Percentiles rank a stretch among this genome's conserved stretches.
phyloP scores from a whole-genome alignment of 2,797 vertebrate species.

The Craterocephalus amniculus region DNA sequence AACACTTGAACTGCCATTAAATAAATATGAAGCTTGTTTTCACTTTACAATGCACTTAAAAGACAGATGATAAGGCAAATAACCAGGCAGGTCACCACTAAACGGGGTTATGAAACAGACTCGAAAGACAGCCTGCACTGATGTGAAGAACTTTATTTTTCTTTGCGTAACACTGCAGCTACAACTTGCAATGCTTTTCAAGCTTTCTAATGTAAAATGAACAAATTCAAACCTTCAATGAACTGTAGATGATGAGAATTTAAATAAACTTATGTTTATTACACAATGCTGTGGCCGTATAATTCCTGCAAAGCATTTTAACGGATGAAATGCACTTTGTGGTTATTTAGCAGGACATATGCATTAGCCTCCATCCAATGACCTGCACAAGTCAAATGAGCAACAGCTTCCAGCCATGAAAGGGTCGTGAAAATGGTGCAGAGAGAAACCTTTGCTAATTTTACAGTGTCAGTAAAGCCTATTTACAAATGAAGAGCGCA shows the following conservation, averaged over 20 bases:
- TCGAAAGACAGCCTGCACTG: neutral
- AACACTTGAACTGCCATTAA: constrained; percentile 61
- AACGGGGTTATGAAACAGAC: constrained; percentile 10
- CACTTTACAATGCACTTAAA: constrained; percentile 30
- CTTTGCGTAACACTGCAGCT: constrained; percentile 2
- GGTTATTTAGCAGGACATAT: neutral
- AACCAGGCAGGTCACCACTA: neutral
- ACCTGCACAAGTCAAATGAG: neutral
- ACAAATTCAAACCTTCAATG: constrained; percentile 3
- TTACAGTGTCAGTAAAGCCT: neutral
- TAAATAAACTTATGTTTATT: neutral
- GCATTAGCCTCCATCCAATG: neutral
- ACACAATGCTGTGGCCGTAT: neutral
- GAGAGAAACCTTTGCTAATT: neutral
- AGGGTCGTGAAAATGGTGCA: neutral
- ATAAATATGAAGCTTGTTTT: constrained; percentile 68
- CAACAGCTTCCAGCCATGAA: neutral
- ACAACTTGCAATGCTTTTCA: neutral
- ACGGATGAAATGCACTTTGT: neutral
- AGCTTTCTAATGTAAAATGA: constrained; percentile 17
- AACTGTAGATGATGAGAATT: neutral
- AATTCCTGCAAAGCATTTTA: neutral
- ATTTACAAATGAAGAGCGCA: neutral
- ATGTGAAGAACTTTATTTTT: neutral
- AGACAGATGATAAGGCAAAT: constrained; percentile 36